A percentile compares a stretch with the other conserved stretches of the same genome.
These are phyloP conservation scores for Hypotaenidia okinawae DNA, from an alignment of 2,797 vertebrate genomes.

Conservation along the genomic window DNA sequence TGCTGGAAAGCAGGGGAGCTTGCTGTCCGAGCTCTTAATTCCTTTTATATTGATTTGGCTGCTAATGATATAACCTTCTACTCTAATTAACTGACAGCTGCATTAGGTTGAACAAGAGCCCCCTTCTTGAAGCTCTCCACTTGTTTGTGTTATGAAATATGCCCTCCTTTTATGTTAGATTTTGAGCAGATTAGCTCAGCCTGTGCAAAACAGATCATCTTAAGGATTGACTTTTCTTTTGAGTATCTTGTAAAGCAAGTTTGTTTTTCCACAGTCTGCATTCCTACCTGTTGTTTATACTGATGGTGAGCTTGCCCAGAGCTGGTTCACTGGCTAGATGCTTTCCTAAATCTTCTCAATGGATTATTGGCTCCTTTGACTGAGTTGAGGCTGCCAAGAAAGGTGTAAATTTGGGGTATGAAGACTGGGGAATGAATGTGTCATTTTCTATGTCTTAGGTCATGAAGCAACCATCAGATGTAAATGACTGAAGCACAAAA, in stretches of 20 bases:
- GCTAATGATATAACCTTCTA: constrained; percentile 79
- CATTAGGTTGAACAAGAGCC: constrained; percentile 60
- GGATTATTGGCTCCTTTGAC: background rate
- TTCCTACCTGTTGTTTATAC: background rate
- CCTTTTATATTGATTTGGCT: constrained; percentile 80
- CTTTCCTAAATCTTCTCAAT: background rate
- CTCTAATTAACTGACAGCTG: constrained; percentile 83
- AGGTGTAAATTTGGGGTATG: background rate
- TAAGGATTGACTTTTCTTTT: background rate
- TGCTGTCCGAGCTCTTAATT: constrained; percentile 77
- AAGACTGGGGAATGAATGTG: background rate
- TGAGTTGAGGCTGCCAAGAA: background rate
- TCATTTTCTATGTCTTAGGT: background rate
- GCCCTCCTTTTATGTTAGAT: background rate
- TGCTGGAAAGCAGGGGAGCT: constrained; percentile 68
- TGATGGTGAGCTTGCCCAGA: background rate
- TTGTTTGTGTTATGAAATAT: constrained; percentile 62
- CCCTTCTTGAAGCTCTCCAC: constrained; percentile 19
- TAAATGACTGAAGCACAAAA: background rate
- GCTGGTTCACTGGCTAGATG: background rate
- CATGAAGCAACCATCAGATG: background rate
- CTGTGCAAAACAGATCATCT: background rate
- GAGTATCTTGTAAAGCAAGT: background rate
- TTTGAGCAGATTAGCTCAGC: background rate
- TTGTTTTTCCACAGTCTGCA: background rate